Evolutionary conservation across 2,797 vertebrate genomes (phyloP).

Genomic region (Myripristis jacobus): DNA sequence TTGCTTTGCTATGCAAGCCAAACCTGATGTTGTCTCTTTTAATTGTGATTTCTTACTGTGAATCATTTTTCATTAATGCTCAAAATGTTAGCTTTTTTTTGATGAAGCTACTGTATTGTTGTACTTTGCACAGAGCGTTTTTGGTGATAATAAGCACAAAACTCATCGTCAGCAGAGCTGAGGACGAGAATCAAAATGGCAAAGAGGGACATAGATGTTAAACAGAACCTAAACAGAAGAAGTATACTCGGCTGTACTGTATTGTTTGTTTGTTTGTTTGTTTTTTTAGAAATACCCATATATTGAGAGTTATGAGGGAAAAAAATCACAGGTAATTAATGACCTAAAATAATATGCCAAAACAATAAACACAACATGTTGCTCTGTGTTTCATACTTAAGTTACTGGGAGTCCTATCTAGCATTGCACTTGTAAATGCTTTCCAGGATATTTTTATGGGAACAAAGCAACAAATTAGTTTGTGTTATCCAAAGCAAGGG

Average conservation of each 20-base stretch:
- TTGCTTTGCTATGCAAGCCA: conserved; percentile 99
- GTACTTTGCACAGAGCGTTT: conserved; percentile 96
- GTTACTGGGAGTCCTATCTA: conserved; percentile 59
- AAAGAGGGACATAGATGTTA: conserved; percentile 67
- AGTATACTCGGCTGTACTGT: conserved; percentile 69
- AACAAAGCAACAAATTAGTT: conserved; percentile 48
- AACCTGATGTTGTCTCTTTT: conserved; percentile 90
- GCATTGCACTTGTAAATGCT: conserved; percentile 62
- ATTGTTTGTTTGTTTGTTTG: not conserved
- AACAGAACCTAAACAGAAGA: conserved; percentile 62
- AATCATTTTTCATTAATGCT: conserved; percentile 88
- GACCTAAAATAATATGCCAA: conserved; percentile 60
- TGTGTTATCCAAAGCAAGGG: conserved; percentile 72
- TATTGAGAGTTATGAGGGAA: conserved; percentile 56
- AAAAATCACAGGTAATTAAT: conserved; percentile 48
- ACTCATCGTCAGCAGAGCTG: conserved; percentile 90
- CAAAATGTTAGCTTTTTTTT: conserved; percentile 78
- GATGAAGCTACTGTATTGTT: conserved; percentile 81
- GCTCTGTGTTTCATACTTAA: conserved; percentile 47
- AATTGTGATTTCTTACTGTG: conserved; percentile 95
- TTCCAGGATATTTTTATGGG: conserved; percentile 39
- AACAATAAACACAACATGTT: conserved; percentile 43
- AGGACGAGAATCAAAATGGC: conserved; percentile 83
- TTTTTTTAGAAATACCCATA: conserved; percentile 62
- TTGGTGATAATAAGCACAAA: conserved; percentile 99